phyloP scores from a whole-genome alignment of 2,797 vertebrate species.

The Echeneis naucrates region DNA sequence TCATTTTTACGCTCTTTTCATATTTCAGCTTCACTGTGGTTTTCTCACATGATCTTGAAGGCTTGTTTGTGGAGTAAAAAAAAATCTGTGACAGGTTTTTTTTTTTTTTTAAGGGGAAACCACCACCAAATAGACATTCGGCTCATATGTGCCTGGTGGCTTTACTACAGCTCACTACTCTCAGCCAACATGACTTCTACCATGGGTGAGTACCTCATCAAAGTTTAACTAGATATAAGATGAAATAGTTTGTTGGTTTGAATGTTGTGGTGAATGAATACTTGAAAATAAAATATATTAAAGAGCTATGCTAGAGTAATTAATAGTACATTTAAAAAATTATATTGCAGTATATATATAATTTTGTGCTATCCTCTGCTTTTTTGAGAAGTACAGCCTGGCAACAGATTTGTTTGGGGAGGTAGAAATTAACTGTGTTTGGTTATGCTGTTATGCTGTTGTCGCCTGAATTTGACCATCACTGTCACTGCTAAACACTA shows the following conservation, averaged over 20 bases:
- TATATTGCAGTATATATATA: no score
- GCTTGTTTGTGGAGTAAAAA: constrained; percentile 1
- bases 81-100: neutral
- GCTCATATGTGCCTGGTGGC: constrained; percentile 20
- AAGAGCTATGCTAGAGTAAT: no score
- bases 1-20: neutral
- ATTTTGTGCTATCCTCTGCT: neutral
- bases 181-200: constrained; percentile 59
- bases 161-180: neutral
- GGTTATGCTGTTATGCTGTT: neutral
- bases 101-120: constrained; percentile 52
- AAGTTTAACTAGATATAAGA: constrained; percentile 8
- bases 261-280: neutral
- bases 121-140: constrained; percentile 42
- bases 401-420: neutral
- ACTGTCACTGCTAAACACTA: neutral
- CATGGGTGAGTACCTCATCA: constrained; percentile 62
- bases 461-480: neutral
- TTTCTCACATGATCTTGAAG: constrained; percentile 34
- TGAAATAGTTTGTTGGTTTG: no score
- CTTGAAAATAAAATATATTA: neutral
- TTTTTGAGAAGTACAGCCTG: neutral
- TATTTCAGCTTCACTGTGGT: constrained; percentile 29
- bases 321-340: no score
- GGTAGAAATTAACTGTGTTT: neutral